Percentiles rank a stretch among this genome's conserved stretches.
Conservation (phyloP, 2,888 invertebrate genomes). For the Macrostomum cliftonense region DNA sequence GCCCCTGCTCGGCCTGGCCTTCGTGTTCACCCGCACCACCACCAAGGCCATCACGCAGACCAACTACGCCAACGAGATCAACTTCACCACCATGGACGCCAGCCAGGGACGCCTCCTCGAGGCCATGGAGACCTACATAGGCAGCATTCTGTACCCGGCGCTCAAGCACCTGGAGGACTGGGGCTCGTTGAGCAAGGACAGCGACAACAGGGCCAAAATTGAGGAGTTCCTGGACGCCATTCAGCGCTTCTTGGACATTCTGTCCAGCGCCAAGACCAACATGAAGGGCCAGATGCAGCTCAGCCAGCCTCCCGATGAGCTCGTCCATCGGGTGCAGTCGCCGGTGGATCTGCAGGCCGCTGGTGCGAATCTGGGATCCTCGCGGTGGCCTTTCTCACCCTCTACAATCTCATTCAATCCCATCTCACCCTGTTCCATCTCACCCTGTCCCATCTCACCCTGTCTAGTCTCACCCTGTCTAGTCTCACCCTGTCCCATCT, state of each 20-base stretch:
- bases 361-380: no score
- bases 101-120: constrained; percentile 55
- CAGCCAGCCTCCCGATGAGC: constrained; percentile 25
- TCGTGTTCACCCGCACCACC: constrained; percentile 29
- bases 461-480: background rate
- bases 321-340: constrained; percentile 26
- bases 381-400: no score
- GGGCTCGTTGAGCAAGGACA: constrained; percentile 23
- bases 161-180: constrained; percentile 34
- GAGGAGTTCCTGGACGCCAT: constrained; percentile 34
- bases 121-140: constrained; percentile 66
- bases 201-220: constrained; percentile 24
- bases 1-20: constrained; percentile 27
- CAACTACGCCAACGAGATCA: constrained; percentile 32
- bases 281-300: constrained; percentile 35
- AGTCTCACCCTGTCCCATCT: background rate
- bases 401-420: background rate
- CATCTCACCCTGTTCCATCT: background rate
- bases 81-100: constrained; percentile 39
- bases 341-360: constrained; percentile 32
- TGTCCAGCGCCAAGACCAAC: constrained; percentile 28
- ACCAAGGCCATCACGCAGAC: constrained; percentile 26
- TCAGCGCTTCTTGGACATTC: constrained; percentile 29
- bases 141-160: constrained; percentile 73
- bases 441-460: no score